Conservation (phyloP, 2,888 invertebrate species). For the Leistus spinibarbis region DNA sequence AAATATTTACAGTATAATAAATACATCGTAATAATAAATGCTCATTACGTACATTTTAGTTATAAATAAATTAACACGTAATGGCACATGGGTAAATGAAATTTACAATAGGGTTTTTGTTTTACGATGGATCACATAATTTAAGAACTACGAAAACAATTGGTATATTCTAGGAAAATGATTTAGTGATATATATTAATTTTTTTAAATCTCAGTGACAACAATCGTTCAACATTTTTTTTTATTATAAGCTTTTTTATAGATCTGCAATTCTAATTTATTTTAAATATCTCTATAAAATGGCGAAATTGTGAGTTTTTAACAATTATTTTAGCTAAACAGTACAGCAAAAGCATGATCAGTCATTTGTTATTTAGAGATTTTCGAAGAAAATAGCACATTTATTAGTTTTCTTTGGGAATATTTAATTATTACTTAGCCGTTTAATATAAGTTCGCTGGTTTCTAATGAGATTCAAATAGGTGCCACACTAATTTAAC, state of each 20-base stretch:
- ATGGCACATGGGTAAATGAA: conserved; percentile 30
- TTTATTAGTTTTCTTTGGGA: neutral
- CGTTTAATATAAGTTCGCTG: neutral
- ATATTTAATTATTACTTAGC: neutral
- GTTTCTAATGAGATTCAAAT: neutral
- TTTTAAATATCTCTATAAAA: conserved; percentile 6
- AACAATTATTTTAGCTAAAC: conserved; percentile 35
- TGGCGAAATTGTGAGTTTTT: conserved; percentile 10
- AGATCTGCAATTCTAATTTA: conserved; percentile 3
- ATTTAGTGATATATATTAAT: neutral
- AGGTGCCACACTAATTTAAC: too few relatives aligned
- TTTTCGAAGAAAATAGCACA: conserved; percentile 1
- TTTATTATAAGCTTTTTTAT: neutral
- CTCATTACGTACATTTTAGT: conserved; percentile 25
- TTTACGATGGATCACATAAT: neutral
- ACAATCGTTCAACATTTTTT: conserved; percentile 7
- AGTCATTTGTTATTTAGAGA: conserved; percentile 31
- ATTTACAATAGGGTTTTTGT: neutral
- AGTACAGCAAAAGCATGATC: conserved; percentile 34
- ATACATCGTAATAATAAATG: conserved; percentile 30
- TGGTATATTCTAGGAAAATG: neutral
- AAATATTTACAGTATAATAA: conserved; percentile 39
- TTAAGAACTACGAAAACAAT: neutral
- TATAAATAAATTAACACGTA: conserved; percentile 24
- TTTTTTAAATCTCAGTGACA: neutral